Conservation (phyloP, 2,888 invertebrate species). For the Nomada hirtipes region DNA sequence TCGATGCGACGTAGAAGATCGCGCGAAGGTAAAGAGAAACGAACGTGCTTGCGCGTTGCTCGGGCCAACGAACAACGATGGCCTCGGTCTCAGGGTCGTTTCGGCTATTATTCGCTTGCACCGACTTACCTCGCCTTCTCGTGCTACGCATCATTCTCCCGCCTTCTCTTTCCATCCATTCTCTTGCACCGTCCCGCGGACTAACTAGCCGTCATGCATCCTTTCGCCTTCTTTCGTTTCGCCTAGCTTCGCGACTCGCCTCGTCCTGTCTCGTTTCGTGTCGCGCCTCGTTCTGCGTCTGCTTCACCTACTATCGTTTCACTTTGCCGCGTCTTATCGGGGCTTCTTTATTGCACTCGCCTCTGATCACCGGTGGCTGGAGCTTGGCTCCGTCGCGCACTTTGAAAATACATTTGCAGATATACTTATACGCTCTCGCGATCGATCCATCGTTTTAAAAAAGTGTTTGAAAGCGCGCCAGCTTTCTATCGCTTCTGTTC, state of each 20-base stretch:
- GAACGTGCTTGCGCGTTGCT: constrained; percentile 50
- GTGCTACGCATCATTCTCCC: constrained; percentile 37
- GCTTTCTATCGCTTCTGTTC: too few relatives aligned
- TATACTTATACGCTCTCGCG: too few relatives aligned
- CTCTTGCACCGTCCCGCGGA: constrained; percentile 21
- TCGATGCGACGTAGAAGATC: constrained; percentile 34
- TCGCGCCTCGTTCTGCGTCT: neutral
- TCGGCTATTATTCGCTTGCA: constrained; percentile 75
- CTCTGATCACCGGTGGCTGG: too few relatives aligned
- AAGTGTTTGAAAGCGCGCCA: too few relatives aligned
- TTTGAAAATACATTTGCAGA: too few relatives aligned
- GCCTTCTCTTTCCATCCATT: constrained; percentile 27
- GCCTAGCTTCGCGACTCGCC: constrained; percentile 13
- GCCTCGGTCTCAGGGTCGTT: constrained; percentile 77
- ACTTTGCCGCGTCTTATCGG: neutral
- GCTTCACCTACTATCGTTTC: too few relatives aligned
- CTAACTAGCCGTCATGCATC: constrained; percentile 28
- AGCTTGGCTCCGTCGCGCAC: too few relatives aligned
- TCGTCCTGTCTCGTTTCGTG: constrained; percentile 5
- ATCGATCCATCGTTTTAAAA: too few relatives aligned
- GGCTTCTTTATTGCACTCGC: too few relatives aligned
- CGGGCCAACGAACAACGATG: constrained; percentile 74
- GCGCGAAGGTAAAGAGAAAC: constrained; percentile 56
- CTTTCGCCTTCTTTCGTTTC: constrained; percentile 47
- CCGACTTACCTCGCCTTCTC: constrained; percentile 54